Base-by-base conservation (phyloP, 2,113 vertebrate genomes). In the Tragelaphus imberbis region DNA sequence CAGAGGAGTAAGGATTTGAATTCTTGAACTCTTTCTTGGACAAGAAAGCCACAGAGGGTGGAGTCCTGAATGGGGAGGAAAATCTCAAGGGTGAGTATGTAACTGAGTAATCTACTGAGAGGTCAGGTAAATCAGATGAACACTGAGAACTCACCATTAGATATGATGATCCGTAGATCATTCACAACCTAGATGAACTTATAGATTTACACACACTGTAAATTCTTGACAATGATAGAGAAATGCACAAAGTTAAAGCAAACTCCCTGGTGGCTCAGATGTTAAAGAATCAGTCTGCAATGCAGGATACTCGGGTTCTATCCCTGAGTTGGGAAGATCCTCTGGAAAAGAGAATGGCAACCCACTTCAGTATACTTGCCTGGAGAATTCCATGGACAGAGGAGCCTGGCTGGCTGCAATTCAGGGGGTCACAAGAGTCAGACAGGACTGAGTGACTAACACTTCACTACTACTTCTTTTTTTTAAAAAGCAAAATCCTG, bases 151-250 rank as follows among this genome's bases (percentile, higher is more conserved):
- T 30, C 49, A 28, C 12, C 7, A 2, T 71, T 11, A 40, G 30
- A 11, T n/a, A 13, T 3, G 9, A 7, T 3, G 0, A 61, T 33
- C 51, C 36, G 1, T 65, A 25, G 5, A 19, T 55, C 68, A 23
- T 2, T 49, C 15, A 40, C 30, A 49, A 59, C 5, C 9, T 58
- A 51, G 56, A 49, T 15, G 19, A 28, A 80, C 44, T 25, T 33
- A 77, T 9, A 81, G 19, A 30, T 68, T 68, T 17, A 28, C 14
- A 84, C 10, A 55, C 40, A 10, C 87, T 51, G 53, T 36, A 68
- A 90, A 30, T 55, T 40, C 11, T 63, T 68, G 33, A 61, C 25
- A 58, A 53, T 44, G 23, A 59, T 2, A 77, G 55, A 77, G 36
- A 40, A 88, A 55, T 21, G 33, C 19, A 61, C 40, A 30, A 82